These are phyloP conservation scores for Neomorphus geoffroyi DNA, from an alignment of 2,797 vertebrate species.

Conservation along the genomic window DNA sequence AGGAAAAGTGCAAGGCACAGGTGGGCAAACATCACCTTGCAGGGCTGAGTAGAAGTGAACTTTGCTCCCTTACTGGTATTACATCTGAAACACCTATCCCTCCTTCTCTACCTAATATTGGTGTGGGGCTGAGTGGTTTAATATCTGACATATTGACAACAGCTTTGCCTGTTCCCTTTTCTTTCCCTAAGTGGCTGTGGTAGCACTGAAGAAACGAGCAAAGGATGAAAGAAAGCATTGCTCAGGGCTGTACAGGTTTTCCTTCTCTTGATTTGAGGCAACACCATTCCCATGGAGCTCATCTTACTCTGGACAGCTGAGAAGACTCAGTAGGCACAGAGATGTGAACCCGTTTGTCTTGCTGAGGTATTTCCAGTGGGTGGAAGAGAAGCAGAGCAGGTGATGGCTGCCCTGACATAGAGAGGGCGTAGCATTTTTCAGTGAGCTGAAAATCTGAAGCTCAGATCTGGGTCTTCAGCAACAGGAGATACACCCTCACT, in stretches of 20 bases:
- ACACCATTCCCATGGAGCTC: background rate
- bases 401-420: background rate
- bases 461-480: background rate
- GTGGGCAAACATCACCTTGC: background rate
- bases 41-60: background rate
- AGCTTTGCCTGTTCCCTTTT: background rate
- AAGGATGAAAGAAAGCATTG: background rate
- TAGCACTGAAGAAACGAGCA: fast-evolving
- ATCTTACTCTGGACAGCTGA: background rate
- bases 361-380: background rate
- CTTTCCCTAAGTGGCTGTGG: background rate
- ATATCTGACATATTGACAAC: background rate
- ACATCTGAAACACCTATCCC: conserved; percentile 8
- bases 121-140: background rate
- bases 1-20: background rate
- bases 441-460: background rate
- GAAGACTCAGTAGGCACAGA: background rate
- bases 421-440: background rate
- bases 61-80: conserved; percentile 4
- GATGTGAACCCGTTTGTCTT: background rate
- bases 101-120: background rate
- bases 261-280: background rate
- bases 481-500: background rate
- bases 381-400: background rate
- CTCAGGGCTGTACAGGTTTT: background rate